phyloP scores from a whole-genome alignment of 2,113 vertebrate species.

The Stegostoma tigrinum region DNA sequence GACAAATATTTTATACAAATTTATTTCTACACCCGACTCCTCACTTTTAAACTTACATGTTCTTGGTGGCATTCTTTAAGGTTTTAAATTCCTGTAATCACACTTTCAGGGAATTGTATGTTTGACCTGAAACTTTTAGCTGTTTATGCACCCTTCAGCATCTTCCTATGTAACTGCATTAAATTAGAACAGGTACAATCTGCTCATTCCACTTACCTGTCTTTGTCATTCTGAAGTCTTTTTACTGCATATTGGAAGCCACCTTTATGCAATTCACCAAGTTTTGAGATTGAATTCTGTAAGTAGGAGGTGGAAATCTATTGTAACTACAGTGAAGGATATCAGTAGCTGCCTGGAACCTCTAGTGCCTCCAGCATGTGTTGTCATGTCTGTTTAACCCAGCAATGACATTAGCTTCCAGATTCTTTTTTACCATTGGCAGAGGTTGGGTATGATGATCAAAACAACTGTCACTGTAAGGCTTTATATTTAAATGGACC shows the following conservation, averaged over 20 bases:
- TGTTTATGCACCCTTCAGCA: not conserved
- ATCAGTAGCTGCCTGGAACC: no score
- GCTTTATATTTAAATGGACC: no score
- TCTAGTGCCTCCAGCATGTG: no score
- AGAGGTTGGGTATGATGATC: not conserved
- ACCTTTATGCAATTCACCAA: not conserved
- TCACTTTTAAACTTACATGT: no score
- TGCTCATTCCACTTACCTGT: not conserved
- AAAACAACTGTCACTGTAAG: not conserved
- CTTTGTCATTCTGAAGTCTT: not conserved
- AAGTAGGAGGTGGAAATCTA: not conserved
- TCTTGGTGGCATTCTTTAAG: not conserved
- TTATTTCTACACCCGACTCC: not conserved
- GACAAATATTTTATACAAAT: not conserved
- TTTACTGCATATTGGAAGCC: not conserved
- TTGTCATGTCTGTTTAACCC: not conserved
- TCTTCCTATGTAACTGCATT: not conserved
- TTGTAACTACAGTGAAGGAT: not conserved
- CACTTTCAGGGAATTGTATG: not conserved
- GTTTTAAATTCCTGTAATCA: not conserved
- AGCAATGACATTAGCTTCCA: not conserved
- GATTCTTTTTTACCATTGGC: not conserved
- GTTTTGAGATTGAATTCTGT: not conserved
- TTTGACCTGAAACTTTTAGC: not conserved
- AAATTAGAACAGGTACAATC: not conserved